Base-by-base conservation (phyloP, 2,888 invertebrate species). In the Masnerella sp. region DNA sequence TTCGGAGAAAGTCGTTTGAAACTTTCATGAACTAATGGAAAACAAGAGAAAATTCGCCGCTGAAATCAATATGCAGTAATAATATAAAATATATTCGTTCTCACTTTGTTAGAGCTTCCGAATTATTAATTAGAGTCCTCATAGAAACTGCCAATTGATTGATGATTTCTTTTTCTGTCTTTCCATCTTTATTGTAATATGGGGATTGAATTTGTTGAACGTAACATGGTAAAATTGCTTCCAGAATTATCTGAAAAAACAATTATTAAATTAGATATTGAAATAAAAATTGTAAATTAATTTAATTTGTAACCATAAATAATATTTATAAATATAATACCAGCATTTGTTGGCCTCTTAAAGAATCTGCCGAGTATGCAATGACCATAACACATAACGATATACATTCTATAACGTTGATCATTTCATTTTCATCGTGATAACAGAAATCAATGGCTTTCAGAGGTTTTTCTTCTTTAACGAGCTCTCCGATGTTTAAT, bases 311-410 rank as follows among this genome's bases (percentile, higher is more conserved):
- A 17, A 14, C 30, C 8, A 17, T 30, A 47, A 25, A 3, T 9
- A 40, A 40, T 40, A 8, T 40, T 40, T n/a, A n/a, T n/a, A n/a
- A 40, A 9, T n/a, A 43, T 43, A 20, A 14, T 87, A 95, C 96
- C 89, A 96, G 88, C 96, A 96, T 96, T 87, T 96, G 96, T 85
- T 96, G 96, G 0, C 96, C 96, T 74, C 96, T 89, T 75, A 95
- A 93, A 62, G 98, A 97, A 87, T 99, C 99, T 4, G 99, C 96
- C 0, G 99, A 95, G 88, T 99, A 99, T 0, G 98, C 98, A 3
- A 99, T 96, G 0, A 99, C 99, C 92, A 99, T 99, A 0, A 99
- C 98, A 86, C 99, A 99, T 59, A 99, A 91, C n/a, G 98, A 97
- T 84, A 99, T 96, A 80, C 98, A 98, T 86, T 99, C 99, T 72